Percentiles rank a stretch among this genome's conserved stretches.
These are phyloP conservation scores for Entelurus aequoreus DNA, from an alignment of 2,113 vertebrate genomes.

Conservation along the genomic window DNA sequence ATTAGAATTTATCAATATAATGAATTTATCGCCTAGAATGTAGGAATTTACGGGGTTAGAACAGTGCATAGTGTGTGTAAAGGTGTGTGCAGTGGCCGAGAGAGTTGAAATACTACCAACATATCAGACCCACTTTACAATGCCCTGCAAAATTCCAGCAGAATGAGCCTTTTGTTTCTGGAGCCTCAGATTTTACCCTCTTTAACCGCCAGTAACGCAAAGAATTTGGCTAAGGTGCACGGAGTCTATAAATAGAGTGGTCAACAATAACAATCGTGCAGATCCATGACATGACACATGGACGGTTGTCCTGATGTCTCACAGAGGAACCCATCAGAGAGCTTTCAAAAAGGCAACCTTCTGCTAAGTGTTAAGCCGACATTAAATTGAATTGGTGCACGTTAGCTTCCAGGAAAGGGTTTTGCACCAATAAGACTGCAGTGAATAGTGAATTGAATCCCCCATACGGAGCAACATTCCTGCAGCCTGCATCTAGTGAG, in stretches of 20 bases:
- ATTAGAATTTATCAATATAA: too few relatives aligned
- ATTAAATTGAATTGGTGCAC: slow-evolving; percentile 51
- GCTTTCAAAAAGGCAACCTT: slow-evolving; percentile 43
- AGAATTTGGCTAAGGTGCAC: slow-evolving; percentile 53
- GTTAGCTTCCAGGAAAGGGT: slow-evolving; percentile 56
- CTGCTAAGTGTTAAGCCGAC: slow-evolving; percentile 46
- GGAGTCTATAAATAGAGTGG: slow-evolving; percentile 58
- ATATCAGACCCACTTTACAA: slow-evolving; percentile 44
- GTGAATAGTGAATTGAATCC: slow-evolving; percentile 61
- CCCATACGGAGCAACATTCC: slow-evolving; percentile 59
- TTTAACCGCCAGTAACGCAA: slow-evolving; percentile 54
- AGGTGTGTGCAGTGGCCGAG: slow-evolving; percentile 1
- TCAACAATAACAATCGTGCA: slow-evolving; percentile 52
- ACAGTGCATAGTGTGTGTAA: background rate
- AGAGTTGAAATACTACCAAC: slow-evolving; percentile 25
- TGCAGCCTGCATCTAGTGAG: slow-evolving; percentile 33
- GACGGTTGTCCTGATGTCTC: slow-evolving; percentile 37
- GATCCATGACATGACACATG: slow-evolving; percentile 41
- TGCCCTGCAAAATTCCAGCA: slow-evolving; percentile 37
- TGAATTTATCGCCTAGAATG: background rate
- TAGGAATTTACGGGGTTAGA: background rate
- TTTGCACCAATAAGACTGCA: slow-evolving; percentile 54
- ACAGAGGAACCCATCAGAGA: slow-evolving; percentile 21
- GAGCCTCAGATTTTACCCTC: slow-evolving; percentile 38
- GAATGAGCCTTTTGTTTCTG: slow-evolving; percentile 59